Evolutionary conservation across 2,113 vertebrate genomes (phyloP).

Genomic region (Ursus arctos): DNA sequence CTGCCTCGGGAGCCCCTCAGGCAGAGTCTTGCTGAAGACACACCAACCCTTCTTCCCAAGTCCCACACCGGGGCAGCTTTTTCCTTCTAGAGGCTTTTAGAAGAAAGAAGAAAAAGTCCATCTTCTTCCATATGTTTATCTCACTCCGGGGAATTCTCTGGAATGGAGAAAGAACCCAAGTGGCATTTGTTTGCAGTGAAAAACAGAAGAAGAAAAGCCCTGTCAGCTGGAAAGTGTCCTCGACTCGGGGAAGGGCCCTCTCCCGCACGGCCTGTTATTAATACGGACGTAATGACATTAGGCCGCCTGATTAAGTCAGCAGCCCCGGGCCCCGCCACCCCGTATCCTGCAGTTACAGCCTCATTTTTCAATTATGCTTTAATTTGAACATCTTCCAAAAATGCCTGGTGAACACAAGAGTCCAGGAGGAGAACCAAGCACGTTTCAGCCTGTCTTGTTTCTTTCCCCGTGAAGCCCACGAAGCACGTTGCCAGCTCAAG

Average conservation of each 20-base stretch:
- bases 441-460: background rate
- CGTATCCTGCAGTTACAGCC: slow-evolving; percentile 75
- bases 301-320: slow-evolving; percentile 82
- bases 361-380: slow-evolving; percentile 82
- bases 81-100: slow-evolving; percentile 54
- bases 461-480: fast-evolving
- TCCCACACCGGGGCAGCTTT: fast-evolving
- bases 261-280: slow-evolving; percentile 75
- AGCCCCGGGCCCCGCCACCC: slow-evolving; percentile 77
- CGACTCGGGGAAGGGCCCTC: slow-evolving; percentile 62
- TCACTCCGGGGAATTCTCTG: slow-evolving; percentile 71
- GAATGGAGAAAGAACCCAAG: slow-evolving; percentile 77
- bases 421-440: background rate
- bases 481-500: fast-evolving
- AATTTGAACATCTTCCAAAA: slow-evolving; percentile 70
- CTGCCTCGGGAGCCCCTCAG: background rate
- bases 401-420: slow-evolving; percentile 68
- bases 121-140: slow-evolving; percentile 55
- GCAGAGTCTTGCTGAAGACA: background rate
- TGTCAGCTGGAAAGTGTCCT: slow-evolving; percentile 77
- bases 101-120: slow-evolving; percentile 65
- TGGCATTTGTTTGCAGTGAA: slow-evolving; percentile 76
- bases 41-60: background rate
- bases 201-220: slow-evolving; percentile 55
- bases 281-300: slow-evolving; percentile 82